Conservation (phyloP, 2,113 vertebrate species). For the Sinocyclocheilus rhinocerous region DNA sequence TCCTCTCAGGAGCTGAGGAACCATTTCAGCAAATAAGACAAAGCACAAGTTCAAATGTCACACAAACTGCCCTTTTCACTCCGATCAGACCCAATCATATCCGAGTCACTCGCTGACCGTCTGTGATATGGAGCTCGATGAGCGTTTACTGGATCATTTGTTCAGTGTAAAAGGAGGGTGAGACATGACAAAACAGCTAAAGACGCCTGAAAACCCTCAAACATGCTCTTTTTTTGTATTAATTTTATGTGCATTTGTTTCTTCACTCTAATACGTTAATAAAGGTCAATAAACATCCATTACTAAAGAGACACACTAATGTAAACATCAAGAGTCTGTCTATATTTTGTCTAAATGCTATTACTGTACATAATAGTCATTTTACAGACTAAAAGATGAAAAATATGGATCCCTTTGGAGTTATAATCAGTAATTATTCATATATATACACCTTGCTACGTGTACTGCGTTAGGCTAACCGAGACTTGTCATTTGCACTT, state of each 20-base stretch:
- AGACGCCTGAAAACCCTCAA: background rate
- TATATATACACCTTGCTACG: no score
- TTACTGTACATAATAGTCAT: background rate
- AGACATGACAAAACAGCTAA: background rate
- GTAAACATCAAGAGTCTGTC: background rate
- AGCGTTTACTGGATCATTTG: background rate
- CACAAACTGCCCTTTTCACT: conserved; percentile 35
- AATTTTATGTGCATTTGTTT: background rate
- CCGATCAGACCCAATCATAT: conserved; percentile 4
- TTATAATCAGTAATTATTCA: background rate
- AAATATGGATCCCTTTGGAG: background rate
- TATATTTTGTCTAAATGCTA: background rate
- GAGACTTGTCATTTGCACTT: no score
- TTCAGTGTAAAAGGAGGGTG: background rate
- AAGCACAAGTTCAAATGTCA: conserved; percentile 43
- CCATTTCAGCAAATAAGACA: background rate
- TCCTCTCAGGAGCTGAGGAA: background rate
- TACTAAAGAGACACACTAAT: background rate
- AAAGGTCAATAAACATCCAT: background rate
- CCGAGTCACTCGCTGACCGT: background rate
- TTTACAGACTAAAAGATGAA: background rate
- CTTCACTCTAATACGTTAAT: background rate
- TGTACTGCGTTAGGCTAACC: no score
- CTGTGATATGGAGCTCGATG: background rate
- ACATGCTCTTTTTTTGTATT: background rate